A percentile compares a stretch with the other conserved stretches of the same genome.
Evolutionary conservation across 2,888 invertebrate genomes (phyloP).

Genomic region (Horisme vitalbata): DNA sequence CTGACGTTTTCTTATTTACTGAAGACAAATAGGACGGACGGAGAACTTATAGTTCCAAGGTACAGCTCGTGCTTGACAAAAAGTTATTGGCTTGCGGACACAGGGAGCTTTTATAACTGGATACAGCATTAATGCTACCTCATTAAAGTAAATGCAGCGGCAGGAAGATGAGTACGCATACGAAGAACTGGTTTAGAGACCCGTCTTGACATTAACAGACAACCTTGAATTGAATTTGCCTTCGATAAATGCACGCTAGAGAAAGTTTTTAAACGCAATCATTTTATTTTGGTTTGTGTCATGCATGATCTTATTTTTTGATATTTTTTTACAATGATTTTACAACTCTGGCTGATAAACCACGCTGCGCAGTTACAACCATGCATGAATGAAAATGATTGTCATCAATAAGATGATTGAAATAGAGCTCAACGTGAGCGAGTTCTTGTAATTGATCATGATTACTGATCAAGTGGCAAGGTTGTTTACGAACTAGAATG

Average conservation of each 20-base stretch:
- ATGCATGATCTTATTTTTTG: too few relatives aligned
- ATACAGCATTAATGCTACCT: constrained; percentile 41
- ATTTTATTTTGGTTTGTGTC: not conserved
- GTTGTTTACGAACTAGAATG: constrained; percentile 32
- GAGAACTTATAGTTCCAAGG: constrained; percentile 40
- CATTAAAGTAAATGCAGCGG: constrained; percentile 36
- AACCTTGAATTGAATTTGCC: constrained; percentile 34
- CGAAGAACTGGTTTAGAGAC: constrained; percentile 40
- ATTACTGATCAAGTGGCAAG: constrained; percentile 36
- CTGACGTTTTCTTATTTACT: constrained; percentile 54
- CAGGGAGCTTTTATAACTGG: constrained; percentile 45
- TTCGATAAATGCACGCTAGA: constrained; percentile 23
- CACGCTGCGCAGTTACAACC: constrained; percentile 12
- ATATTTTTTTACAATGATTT: too few relatives aligned
- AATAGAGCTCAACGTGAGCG: constrained; percentile 47
- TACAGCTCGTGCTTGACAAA: constrained; percentile 40
- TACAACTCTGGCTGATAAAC: not conserved
- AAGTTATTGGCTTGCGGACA: constrained; percentile 47
- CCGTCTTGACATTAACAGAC: constrained; percentile 38
- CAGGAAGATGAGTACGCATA: constrained; percentile 33
- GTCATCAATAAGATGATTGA: constrained; percentile 39
- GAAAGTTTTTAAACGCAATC: constrained; percentile 29
- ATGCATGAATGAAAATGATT: constrained; percentile 29
- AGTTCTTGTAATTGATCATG: constrained; percentile 38
- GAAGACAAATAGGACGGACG: constrained; percentile 48